Percentiles rank a stretch among this genome's conserved stretches.
Evolutionary conservation across 2,113 vertebrate genomes (phyloP).

Genomic region (Sturnus vulgaris): DNA sequence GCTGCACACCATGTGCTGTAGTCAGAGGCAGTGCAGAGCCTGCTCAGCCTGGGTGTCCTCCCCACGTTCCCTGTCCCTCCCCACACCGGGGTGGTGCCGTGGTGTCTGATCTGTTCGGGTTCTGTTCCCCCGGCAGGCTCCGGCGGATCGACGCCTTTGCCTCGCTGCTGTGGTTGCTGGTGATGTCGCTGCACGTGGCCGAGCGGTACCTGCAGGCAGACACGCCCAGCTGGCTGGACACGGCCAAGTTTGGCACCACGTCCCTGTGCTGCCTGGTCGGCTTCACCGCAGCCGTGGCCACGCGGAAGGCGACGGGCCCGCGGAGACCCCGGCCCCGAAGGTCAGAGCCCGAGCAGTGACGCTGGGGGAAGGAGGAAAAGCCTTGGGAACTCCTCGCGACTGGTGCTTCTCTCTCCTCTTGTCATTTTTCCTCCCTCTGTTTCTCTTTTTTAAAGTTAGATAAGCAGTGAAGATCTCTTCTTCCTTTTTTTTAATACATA

Average conservation of each 20-base stretch:
- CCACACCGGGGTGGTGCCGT: accelerated
- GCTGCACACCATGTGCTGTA: neutral
- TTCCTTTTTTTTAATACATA: neutral
- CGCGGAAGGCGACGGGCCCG: conserved; percentile 79
- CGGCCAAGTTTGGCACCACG: conserved; percentile 77
- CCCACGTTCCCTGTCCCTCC: neutral
- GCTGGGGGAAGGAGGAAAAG: conserved; percentile 66
- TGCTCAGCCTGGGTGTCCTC: neutral
- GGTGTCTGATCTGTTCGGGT: neutral
- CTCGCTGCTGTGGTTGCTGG: conserved; percentile 85
- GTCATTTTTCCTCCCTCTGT: conserved; percentile 2
- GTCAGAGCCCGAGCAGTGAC: conserved; percentile 92
- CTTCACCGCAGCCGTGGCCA: conserved; percentile 88
- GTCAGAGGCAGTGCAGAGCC: neutral
- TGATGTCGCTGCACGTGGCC: conserved; percentile 81
- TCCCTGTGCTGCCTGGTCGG: conserved; percentile 91
- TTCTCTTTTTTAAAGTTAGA: neutral
- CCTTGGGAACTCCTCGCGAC: conserved; percentile 13
- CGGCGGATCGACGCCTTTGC: conserved; percentile 88
- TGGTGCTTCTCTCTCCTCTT: conserved; percentile 39
- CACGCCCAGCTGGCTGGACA: conserved; percentile 80
- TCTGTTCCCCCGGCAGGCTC: conserved; percentile 69
- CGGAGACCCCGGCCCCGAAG: conserved; percentile 91
- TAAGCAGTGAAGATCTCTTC: conserved; percentile 29
- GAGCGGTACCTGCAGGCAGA: conserved; percentile 75